These are phyloP conservation scores for Eupithecia abbreviata DNA, from an alignment of 2,888 invertebrate species.

Conservation along the genomic window DNA sequence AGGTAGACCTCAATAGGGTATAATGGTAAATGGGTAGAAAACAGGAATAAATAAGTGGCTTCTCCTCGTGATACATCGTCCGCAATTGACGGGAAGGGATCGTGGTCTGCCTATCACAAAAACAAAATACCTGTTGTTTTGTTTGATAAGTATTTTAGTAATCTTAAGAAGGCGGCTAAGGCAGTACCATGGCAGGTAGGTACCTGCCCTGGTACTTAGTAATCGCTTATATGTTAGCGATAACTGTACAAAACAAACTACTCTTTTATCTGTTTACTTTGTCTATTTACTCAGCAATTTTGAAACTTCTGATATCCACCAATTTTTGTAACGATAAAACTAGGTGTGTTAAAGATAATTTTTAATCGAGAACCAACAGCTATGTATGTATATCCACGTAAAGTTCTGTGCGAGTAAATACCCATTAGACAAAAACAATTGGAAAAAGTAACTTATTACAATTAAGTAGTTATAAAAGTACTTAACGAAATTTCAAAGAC, in stretches of 20 bases:
- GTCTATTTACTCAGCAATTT: slow-evolving; percentile 9
- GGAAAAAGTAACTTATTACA: not conserved
- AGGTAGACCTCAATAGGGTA: not conserved
- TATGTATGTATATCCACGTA: too few relatives aligned
- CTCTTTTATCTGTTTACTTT: slow-evolving; percentile 13
- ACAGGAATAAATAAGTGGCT: not conserved
- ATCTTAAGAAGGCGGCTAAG: not conserved
- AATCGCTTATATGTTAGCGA: not conserved
- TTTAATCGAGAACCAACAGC: not conserved
- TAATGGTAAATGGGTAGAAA: too few relatives aligned
- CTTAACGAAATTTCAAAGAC: not conserved
- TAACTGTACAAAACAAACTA: slow-evolving; percentile 10
- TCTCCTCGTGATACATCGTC: not conserved
- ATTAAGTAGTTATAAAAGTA: not conserved
- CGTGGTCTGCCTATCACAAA: not conserved
- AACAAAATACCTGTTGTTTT: not conserved
- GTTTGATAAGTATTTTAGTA: not conserved
- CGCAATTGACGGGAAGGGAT: not conserved
- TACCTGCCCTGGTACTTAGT: not conserved
- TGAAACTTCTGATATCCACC: slow-evolving; percentile 6
- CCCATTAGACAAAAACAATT: too few relatives aligned
- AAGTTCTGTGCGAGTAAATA: too few relatives aligned
- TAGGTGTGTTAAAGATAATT: not conserved
- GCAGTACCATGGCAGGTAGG: not conserved
- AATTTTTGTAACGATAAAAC: not conserved